Conservation (phyloP, 1,140 invertebrate species). For the Laupala kohalensis region DNA sequence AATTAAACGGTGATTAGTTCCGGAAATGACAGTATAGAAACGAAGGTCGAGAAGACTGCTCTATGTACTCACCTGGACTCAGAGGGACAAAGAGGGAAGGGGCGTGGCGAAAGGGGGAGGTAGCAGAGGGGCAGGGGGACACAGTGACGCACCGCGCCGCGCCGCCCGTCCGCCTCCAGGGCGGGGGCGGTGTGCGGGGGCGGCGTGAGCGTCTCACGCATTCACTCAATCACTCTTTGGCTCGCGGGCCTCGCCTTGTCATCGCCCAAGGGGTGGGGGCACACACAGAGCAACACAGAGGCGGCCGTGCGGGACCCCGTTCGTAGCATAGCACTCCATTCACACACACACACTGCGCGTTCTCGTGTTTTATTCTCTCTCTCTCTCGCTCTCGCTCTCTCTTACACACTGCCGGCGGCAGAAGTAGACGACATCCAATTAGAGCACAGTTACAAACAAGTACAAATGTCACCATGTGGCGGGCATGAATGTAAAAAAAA, state of each 20-base stretch:
- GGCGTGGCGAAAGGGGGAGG: background rate
- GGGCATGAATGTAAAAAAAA: background rate
- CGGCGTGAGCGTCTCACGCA: background rate
- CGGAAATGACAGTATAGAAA: background rate
- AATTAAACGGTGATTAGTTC: background rate
- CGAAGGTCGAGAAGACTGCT: background rate
- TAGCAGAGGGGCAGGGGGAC: background rate
- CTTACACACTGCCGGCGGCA: background rate
- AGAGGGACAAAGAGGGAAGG: background rate
- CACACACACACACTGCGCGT: background rate
- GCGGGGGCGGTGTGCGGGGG: background rate
- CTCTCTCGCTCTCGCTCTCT: background rate
- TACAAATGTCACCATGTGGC: background rate
- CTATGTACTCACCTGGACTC: background rate
- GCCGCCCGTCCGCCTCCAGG: background rate
- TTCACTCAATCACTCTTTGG: background rate
- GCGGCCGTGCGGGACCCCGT: background rate
- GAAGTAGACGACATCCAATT: background rate
- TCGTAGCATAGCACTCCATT: background rate
- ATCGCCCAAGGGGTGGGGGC: background rate
- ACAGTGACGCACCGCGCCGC: background rate
- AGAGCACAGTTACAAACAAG: background rate
- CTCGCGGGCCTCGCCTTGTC: background rate
- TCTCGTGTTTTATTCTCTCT: too few species aligned
- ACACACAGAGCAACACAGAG: background rate